Evolutionary conservation across 1,140 invertebrate species (phyloP).

Genomic region (Caerostris darwini): DNA sequence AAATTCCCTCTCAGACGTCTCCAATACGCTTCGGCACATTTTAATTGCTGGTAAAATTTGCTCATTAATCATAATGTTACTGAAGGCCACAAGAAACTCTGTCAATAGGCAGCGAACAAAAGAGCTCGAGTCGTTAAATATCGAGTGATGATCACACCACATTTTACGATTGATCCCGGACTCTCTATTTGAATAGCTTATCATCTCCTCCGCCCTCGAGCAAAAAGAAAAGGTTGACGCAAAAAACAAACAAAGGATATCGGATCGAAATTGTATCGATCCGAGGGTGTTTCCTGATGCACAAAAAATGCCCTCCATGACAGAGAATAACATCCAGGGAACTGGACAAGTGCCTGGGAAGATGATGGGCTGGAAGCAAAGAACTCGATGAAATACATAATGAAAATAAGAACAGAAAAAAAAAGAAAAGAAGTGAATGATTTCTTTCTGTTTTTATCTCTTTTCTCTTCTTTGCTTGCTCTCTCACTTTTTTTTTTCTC

Average conservation of each 20-base stretch:
- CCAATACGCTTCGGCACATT: too few relatives aligned
- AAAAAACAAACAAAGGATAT: constrained; percentile 60
- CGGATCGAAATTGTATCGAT: constrained; percentile 70
- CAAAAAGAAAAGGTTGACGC: background rate
- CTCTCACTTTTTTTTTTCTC: background rate
- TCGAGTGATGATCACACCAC: constrained; percentile 37
- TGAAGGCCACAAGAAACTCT: too few relatives aligned
- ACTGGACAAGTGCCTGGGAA: constrained; percentile 66
- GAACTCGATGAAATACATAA: constrained; percentile 69
- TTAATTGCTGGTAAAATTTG: too few relatives aligned
- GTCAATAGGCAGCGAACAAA: too few relatives aligned
- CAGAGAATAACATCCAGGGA: constrained; percentile 65
- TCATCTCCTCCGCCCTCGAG: background rate
- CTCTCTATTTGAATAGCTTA: constrained; percentile 61
- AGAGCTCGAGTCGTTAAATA: background rate
- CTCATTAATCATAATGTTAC: background rate
- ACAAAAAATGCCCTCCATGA: constrained; percentile 70
- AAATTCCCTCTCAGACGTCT: too few relatives aligned
- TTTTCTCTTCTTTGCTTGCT: background rate
- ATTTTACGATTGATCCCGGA: constrained; percentile 20
- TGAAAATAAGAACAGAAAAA: constrained; percentile 8
- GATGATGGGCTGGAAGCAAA: constrained; percentile 26
- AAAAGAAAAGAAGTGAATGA: constrained; percentile 33
- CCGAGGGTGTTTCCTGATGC: constrained; percentile 61
- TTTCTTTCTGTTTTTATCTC: constrained; percentile 3